Conservation (phyloP, 2,113 vertebrate genomes). For the Steatornis caripensis region DNA sequence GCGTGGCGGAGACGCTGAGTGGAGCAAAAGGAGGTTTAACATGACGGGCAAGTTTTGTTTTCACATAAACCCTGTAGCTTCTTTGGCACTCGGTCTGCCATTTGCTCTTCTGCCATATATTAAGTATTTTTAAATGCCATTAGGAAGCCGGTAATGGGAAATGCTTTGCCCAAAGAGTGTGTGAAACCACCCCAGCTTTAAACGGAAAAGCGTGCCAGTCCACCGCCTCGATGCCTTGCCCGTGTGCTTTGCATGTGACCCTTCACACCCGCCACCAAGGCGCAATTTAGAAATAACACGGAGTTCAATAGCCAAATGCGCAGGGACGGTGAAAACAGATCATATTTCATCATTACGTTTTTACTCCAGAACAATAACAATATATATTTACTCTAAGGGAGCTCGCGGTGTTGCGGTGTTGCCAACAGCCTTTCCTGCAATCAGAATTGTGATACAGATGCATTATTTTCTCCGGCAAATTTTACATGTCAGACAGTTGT, state of each 20-base stretch:
- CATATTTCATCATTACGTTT: neutral
- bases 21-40: neutral
- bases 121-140: neutral
- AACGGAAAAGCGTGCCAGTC: accelerated
- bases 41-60: neutral
- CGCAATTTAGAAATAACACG: accelerated
- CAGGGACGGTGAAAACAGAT: neutral
- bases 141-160: neutral
- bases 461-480: conserved; percentile 19
- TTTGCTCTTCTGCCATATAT: neutral
- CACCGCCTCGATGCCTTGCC: neutral
- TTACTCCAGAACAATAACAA: neutral
- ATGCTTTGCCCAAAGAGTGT: neutral
- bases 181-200: neutral
- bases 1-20: neutral
- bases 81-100: neutral
- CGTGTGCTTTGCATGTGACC: neutral
- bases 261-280: neutral
- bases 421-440: neutral
- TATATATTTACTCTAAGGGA: no score
- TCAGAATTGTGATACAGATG: neutral
- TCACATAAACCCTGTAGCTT: neutral
- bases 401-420: no score
- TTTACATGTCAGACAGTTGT: conserved; percentile 12
- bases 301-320: neutral